Evolutionary conservation across 2,888 invertebrate genomes (phyloP).

Genomic region (Ectobius pallidus): DNA sequence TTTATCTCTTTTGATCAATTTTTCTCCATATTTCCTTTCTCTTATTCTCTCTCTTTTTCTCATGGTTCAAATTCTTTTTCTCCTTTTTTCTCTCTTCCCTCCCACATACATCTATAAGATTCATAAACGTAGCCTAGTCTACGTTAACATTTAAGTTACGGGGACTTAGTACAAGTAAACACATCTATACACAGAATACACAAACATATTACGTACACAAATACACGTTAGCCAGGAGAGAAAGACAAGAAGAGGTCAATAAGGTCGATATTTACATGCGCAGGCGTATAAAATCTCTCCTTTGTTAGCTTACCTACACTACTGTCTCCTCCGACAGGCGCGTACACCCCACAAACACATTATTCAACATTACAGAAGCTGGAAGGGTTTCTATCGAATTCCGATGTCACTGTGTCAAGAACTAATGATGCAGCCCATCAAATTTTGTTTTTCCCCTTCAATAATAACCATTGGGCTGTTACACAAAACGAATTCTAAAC

Average conservation of each 20-base stretch:
- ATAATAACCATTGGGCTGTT: slow-evolving; percentile 16
- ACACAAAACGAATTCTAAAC: slow-evolving; percentile 19
- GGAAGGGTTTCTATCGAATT: slow-evolving; percentile 37
- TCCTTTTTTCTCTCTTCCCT: no score
- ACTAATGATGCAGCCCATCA: slow-evolving; percentile 36
- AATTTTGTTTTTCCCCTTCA: slow-evolving; percentile 29
- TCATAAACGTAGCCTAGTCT: no score
- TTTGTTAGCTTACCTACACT: slow-evolving; percentile 32
- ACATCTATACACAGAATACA: no score
- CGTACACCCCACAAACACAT: slow-evolving; percentile 31
- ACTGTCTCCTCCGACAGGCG: slow-evolving; percentile 3
- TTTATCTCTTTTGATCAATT: no score
- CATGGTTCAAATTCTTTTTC: no score
- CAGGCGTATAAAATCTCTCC: slow-evolving; percentile 33
- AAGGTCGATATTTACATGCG: slow-evolving; percentile 36
- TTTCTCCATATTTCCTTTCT: no score
- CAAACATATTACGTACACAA: not conserved
- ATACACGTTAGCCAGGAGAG: no score
- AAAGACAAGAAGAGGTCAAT: slow-evolving; percentile 2
- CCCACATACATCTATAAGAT: no score
- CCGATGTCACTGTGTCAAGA: slow-evolving; percentile 37
- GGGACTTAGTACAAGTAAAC: no score
- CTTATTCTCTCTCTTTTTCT: no score
- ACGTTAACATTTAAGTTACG: no score
- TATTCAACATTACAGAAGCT: slow-evolving; percentile 36